phyloP scores from a whole-genome alignment of 2,113 vertebrate species.

The Brachionichthys hirsutus region DNA sequence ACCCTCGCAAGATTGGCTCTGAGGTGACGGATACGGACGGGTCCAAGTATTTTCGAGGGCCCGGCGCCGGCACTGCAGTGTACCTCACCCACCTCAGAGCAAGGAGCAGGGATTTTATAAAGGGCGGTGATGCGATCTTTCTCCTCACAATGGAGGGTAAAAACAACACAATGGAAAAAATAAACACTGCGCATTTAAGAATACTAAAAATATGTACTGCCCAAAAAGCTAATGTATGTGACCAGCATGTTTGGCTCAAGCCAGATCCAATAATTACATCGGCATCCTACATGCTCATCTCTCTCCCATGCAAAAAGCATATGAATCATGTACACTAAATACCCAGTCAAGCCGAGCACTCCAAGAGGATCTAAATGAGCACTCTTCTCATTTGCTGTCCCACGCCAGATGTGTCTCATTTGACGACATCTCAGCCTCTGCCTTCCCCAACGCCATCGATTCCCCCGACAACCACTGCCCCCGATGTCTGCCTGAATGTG shows the following conservation, averaged over 20 bases:
- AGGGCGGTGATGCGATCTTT: slow-evolving; percentile 82
- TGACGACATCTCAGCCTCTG: slow-evolving; percentile 66
- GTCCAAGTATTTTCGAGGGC: slow-evolving; percentile 75
- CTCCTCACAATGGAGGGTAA: slow-evolving; percentile 88
- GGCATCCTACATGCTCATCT: neutral
- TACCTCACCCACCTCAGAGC: slow-evolving; percentile 84
- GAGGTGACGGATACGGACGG: slow-evolving; percentile 77
- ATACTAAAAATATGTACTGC: no score
- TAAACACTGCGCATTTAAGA: neutral
- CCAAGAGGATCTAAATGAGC: neutral
- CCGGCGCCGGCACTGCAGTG: slow-evolving; percentile 64
- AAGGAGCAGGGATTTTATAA: slow-evolving; percentile 85
- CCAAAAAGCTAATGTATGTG: no score
- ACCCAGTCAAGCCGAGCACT: neutral
- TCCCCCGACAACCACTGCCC: neutral
- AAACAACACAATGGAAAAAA: neutral
- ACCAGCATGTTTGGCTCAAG: no score
- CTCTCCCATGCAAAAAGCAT: neutral
- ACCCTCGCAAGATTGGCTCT: slow-evolving; percentile 81
- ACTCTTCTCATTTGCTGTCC: neutral
- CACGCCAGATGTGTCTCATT: slow-evolving; percentile 84
- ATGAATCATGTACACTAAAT: slow-evolving; percentile 1
- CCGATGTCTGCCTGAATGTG: slow-evolving; percentile 59
- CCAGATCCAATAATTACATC: neutral
- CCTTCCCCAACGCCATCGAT: slow-evolving; percentile 18